These are phyloP conservation scores for Chlamydotis undulata DNA, from an alignment of 2,113 vertebrate genomes.

Conservation along the genomic window DNA sequence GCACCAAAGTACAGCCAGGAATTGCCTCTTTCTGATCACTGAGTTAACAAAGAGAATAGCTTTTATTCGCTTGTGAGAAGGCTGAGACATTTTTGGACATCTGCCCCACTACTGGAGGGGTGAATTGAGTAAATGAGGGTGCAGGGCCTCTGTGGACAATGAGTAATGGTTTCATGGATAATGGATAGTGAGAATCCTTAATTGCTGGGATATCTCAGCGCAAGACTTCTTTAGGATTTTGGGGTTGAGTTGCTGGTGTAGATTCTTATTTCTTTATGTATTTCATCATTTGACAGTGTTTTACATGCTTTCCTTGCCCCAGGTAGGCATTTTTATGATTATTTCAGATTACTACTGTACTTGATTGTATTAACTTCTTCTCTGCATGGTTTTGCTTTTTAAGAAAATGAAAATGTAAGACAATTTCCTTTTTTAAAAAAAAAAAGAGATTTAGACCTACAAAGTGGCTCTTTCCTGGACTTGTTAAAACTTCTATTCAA, in stretches of 20 bases:
- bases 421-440: background rate
- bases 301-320: background rate
- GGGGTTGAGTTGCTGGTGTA: background rate
- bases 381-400: background rate
- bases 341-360: background rate
- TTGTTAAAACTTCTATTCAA: background rate
- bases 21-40: background rate
- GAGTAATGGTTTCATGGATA: background rate
- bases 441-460: background rate
- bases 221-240: background rate
- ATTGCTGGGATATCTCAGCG: background rate
- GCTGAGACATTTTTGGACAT: background rate
- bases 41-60: background rate
- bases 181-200: background rate
- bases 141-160: background rate
- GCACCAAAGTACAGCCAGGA: background rate
- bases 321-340: background rate
- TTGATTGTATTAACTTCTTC: background rate
- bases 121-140: background rate
- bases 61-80: background rate
- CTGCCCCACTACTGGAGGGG: background rate
- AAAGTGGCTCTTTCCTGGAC: background rate
- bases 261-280: background rate
- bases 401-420: background rate
- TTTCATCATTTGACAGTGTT: background rate